Base-by-base conservation (phyloP, 2,113 vertebrate species). In the Trachemys scripta region DNA sequence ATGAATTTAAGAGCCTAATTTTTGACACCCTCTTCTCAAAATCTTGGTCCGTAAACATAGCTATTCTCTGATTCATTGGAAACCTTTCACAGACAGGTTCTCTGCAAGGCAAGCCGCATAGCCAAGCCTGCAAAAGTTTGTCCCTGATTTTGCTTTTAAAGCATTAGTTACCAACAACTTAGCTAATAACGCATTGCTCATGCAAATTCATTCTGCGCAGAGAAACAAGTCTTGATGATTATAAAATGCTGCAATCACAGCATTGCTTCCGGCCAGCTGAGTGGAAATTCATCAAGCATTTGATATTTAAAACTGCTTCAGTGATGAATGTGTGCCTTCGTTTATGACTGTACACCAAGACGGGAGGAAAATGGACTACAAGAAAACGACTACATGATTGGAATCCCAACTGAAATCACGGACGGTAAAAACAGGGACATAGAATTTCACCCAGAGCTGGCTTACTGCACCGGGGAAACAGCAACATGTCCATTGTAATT, bases 281-380 rank as follows among this genome's bases (percentile, higher is more conserved):
- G 94, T 94, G 95, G 96, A 96, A 97, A 98, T 98, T 98, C 97
- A 98, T 98, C 97, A 97, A 88, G 92, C 87, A 80, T 90, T 96
- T 95, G 93, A 95, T 96, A 96, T 97, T 97, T 96, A 96, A 97
- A 94, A 93, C 95, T 91, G 87, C 90, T 17, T 45, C 9, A n/a
- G 95, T 97, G 96, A 97, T 94, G 96, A 97, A 97, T 95, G 94
- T 75, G 25, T 90, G 94, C 92, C 86, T 97, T 96, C 92, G 75
- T 89, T 96, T 95, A 62, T 35, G 93, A 93, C 90, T 90, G 95
- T 93, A 94, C 75, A 80, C 90, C 88, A 89, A 84, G 96, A 90
- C 50, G 90, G 94, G 87, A 92, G 53, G 94, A 92, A 95, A 95
- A 95, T 19, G 53, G 88, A 76, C 89, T 24, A 42, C 76, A 62